phyloP scores from a whole-genome alignment of 2,888 invertebrate species.

The Linyphia triangularis region DNA sequence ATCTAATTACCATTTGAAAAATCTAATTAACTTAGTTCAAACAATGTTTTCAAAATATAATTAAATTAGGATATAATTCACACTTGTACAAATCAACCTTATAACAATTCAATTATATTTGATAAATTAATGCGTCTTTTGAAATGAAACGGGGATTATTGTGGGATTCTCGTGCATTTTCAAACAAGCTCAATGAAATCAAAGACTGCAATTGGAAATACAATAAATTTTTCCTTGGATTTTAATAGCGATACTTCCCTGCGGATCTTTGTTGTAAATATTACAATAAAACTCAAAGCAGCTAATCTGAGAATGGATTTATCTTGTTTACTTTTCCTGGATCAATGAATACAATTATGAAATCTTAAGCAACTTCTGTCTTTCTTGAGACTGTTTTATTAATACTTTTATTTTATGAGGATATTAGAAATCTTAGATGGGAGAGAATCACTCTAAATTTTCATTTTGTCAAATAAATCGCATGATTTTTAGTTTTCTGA shows the following conservation, averaged over 20 bases:
- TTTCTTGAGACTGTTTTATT: constrained; percentile 16
- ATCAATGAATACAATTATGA: constrained; percentile 25
- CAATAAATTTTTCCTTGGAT: constrained; percentile 49
- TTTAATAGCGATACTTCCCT: constrained; percentile 27
- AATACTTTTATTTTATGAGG: constrained; percentile 29
- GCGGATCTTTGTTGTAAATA: background rate
- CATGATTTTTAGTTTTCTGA: background rate
- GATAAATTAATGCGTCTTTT: constrained; percentile 48
- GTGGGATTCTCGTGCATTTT: constrained; percentile 11
- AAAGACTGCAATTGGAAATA: constrained; percentile 24
- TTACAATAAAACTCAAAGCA: constrained; percentile 25
- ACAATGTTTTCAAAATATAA: constrained; percentile 10
- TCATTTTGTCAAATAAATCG: background rate
- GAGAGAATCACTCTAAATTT: background rate
- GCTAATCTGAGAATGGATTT: constrained; percentile 24
- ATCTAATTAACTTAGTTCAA: constrained; percentile 36
- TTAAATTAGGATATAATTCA: constrained; percentile 39
- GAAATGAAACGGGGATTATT: constrained; percentile 44
- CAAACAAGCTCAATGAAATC: constrained; percentile 18
- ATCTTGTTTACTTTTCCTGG: constrained; percentile 17
- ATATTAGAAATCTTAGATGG: background rate
- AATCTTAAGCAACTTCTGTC: background rate
- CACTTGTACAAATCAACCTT: constrained; percentile 11
- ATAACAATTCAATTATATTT: constrained; percentile 29
- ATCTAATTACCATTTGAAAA: background rate